Evolutionary conservation across 2,113 vertebrate species (phyloP), one percentile per base, ranked within the genome.

Genomic region (Tamias sibiricus): DNA sequence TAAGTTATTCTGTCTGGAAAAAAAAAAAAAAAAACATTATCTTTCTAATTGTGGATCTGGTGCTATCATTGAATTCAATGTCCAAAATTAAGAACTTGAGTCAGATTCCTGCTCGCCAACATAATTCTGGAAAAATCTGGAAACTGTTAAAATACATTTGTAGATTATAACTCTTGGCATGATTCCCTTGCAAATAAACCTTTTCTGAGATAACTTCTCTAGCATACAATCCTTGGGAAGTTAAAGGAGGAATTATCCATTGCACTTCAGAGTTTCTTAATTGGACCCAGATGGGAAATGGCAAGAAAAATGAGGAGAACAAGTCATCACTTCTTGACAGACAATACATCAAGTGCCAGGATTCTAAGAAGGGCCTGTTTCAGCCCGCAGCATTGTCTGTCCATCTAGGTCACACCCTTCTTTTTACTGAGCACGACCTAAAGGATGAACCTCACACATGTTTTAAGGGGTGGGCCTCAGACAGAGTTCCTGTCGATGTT

Each of bases 291-390:
- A 64, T 82, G 68, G 79, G 68, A 95, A 85, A 30, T 10, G 10
- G 68, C 32, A 85, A 90, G 37, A 77, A 95, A 94, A 96, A 87
- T 52, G 32, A 91, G 30, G 52, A 49, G 22, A 42, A 81, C 17
- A 89, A 52, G n/a, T 47, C 49, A 64, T 69, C 42, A 62, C 62
- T 64, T 90, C 84, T 62, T 77, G 40, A 47, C 84, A 57, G 47
- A 35, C 28, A n/a, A 40, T 32, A 44, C n/a, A 16, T 44, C 81
- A 49, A 59, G 49, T 12, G 10, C 54, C 75, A 54, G 92, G 66
- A 26, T 77, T 82, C 57, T 10, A 54, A 40, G 26, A 75, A 81
- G n/a, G 24, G 16, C 52, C 81, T 59, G 44, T 57, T 40, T 72
- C 13, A 32, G 37, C 28, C n/a, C 24, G 14, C 10, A 24, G 20